phyloP scores from a whole-genome alignment of 2,888 invertebrate species.

The Hydrotaea diabolus region DNA sequence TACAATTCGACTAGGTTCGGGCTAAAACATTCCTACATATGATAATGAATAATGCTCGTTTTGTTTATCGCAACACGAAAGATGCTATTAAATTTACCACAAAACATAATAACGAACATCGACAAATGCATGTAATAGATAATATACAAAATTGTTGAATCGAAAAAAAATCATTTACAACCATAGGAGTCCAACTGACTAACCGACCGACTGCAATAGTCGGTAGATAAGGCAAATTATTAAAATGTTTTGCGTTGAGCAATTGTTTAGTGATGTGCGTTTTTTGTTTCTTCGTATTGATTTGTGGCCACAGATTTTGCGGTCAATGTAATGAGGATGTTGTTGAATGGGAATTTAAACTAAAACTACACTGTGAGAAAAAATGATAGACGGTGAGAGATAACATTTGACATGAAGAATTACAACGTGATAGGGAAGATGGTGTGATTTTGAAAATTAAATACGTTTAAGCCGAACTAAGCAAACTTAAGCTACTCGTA shows the following conservation, averaged over 20 bases:
- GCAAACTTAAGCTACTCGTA: no score
- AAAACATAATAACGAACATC: background rate
- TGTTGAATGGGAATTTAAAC: background rate
- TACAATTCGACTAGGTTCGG: no score
- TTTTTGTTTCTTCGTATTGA: background rate
- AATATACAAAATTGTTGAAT: background rate
- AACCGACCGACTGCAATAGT: background rate
- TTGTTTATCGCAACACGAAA: background rate
- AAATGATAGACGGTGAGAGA: no score
- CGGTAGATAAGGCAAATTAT: background rate
- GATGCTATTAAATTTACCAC: background rate
- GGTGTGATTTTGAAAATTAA: no score
- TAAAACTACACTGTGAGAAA: background rate
- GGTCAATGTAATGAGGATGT: background rate
- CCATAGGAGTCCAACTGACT: background rate
- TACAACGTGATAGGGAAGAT: no score
- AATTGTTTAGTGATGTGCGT: background rate
- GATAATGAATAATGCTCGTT: background rate
- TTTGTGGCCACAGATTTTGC: background rate
- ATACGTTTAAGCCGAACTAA: no score
- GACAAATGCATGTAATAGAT: background rate
- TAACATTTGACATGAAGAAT: no score
- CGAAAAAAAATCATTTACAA: background rate
- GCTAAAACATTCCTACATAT: no score
- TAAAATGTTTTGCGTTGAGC: background rate